phyloP scores from a whole-genome alignment of 92 coral and sea anemone genomes.

The Porites cylindrica region DNA sequence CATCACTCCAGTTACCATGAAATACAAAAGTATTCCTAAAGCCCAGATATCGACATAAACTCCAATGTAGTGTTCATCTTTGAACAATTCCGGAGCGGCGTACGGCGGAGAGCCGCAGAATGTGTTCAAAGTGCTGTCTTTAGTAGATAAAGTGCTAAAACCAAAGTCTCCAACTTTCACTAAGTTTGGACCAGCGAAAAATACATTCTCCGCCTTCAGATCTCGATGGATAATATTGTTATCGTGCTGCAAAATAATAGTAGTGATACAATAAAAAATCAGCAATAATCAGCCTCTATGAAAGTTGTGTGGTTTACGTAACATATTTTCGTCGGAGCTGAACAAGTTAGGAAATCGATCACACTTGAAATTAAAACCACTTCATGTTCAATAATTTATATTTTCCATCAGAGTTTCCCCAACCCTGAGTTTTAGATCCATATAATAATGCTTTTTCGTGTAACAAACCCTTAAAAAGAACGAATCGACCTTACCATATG shows the following conservation, averaged over 20 bases:
- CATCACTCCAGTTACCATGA: constrained; percentile 99
- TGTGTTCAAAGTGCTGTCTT: constrained; percentile 89
- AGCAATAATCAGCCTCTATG: too few species aligned
- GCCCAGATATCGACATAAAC: constrained; percentile 98
- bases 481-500: constrained; percentile 84
- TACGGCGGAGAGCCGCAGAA: constrained; percentile 99
- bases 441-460: not conserved
- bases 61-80: constrained; percentile 95
- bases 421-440: not conserved
- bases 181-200: constrained; percentile 92
- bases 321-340: not conserved
- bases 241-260: constrained; percentile 71
- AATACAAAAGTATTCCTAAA: constrained; percentile 91
- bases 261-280: not conserved
- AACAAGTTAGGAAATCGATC: not conserved
- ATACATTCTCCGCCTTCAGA: constrained; percentile 97
- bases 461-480: not conserved
- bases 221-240: constrained; percentile 97
- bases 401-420: not conserved
- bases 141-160: constrained; percentile 90
- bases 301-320: not conserved
- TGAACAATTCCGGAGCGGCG: constrained; percentile 99
- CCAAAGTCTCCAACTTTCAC: constrained; percentile 99
- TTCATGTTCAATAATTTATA: constrained; percentile 1
- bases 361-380: not conserved